Base-by-base conservation (phyloP, 1,140 invertebrate genomes). In the Drosophila ercepeae region DNA sequence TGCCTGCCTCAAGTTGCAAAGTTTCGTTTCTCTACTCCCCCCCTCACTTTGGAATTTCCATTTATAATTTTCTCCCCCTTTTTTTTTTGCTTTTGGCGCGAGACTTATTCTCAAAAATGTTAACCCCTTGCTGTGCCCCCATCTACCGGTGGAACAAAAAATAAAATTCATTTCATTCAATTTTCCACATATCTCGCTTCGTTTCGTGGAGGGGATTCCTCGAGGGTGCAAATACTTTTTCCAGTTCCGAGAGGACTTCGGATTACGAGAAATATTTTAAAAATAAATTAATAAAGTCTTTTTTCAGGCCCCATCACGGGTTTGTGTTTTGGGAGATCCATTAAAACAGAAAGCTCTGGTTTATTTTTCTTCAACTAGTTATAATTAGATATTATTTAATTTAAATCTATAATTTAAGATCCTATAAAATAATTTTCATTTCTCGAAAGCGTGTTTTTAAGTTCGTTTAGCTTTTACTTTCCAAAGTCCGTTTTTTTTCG, bases 131-230 rank as follows among this genome's bases (percentile, higher is more conserved):
- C 55, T 19, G 21, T 49, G 29, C 5, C 21, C 4, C 6, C 36
- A 44, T 25, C 36, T 51, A 21, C 29, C 8, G 13, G 4, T 2
- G n/a, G 21, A 42, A n/a, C n/a, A 14, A 70, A 73, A 36, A 51
- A 51, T 39, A 72, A 73, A 78, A 73, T 72, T 65, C 76, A 76
- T 86, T 84, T 84, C 65, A 86, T 84, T 86, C 76, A 86, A 84
- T 84, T 84, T 84, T 68, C 65, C 76, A 71, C 64, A 84, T 53
- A 69, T 58, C 48, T 49, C 49, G 48, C 36, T 29, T 14, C 16
- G 25, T 21, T 29, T 14, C 21, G 58, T 42, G 59, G 36, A 25
- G 16, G 60, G 4, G 16, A 13, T 46, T 58, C 45, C 34, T 13
- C 3, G 2, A 25, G 41, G 45, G 29, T 19, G 61, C 7, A 18